Evolutionary conservation across 2,888 invertebrate species (phyloP).

Genomic region (Anagyrus pseudococci): DNA sequence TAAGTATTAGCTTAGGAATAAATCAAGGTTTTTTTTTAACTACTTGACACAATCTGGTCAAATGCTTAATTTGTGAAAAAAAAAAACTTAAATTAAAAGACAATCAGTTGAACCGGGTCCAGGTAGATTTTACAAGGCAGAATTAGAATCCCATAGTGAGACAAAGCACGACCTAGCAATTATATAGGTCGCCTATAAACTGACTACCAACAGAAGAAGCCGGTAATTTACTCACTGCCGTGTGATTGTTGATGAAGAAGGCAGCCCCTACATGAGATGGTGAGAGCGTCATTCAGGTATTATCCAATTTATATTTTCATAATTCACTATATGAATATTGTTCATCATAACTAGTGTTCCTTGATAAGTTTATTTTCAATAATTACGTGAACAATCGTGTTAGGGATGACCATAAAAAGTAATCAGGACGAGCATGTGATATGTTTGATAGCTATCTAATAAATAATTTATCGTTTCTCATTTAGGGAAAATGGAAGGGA

Average conservation of each 20-base stretch:
- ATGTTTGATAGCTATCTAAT: slow-evolving; percentile 33
- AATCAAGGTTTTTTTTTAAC: slow-evolving; percentile 18
- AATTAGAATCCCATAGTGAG: slow-evolving; percentile 58
- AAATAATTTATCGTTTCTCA: slow-evolving; percentile 27
- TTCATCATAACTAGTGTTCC: slow-evolving; percentile 54
- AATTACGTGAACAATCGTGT: slow-evolving; percentile 31
- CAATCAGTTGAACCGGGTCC: slow-evolving; percentile 39
- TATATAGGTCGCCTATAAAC: slow-evolving; percentile 62
- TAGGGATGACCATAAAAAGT: slow-evolving; percentile 36
- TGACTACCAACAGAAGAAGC: slow-evolving; percentile 62
- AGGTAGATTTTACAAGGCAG: slow-evolving; percentile 49
- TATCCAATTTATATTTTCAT: slow-evolving; percentile 68
- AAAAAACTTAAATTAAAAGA: slow-evolving; percentile 29
- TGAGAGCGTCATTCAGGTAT: slow-evolving; percentile 66
- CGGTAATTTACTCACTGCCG: slow-evolving; percentile 61
- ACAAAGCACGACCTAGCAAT: slow-evolving; percentile 60
- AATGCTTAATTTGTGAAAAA: slow-evolving; percentile 24
- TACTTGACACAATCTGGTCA: slow-evolving; percentile 13
- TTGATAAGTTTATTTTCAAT: slow-evolving; percentile 51
- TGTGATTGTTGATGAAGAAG: slow-evolving; percentile 62
- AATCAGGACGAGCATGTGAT: slow-evolving; percentile 36
- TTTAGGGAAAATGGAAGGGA: slow-evolving; percentile 28
- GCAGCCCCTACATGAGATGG: slow-evolving; percentile 61
- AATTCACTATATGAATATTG: slow-evolving; percentile 61
- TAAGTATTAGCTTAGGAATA: slow-evolving; percentile 18